Evolutionary conservation across 2,797 vertebrate genomes (phyloP).

Genomic region (Odontamblyopus lacepedii): DNA sequence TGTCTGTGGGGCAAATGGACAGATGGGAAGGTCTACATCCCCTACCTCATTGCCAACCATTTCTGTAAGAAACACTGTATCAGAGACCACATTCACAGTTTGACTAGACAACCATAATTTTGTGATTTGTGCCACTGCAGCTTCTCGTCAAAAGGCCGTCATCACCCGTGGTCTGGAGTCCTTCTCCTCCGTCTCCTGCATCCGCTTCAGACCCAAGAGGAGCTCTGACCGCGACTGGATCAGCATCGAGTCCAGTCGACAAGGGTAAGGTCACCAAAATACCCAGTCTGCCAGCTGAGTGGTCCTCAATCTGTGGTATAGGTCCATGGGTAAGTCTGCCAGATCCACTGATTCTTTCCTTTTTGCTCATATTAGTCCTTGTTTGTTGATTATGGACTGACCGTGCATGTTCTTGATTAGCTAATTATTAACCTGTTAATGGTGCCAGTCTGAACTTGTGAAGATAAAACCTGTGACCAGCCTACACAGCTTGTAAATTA

Average conservation of each 20-base stretch:
- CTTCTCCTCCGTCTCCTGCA: constrained; percentile 73
- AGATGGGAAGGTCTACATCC: constrained; percentile 72
- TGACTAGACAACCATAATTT: too few species aligned
- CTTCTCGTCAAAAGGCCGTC: constrained; percentile 57
- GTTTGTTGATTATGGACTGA: too few species aligned
- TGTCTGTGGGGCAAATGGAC: constrained; percentile 67
- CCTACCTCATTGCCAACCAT: constrained; percentile 68
- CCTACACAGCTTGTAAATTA: too few species aligned
- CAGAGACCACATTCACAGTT: background rate
- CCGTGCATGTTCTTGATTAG: too few species aligned
- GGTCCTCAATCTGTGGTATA: too few species aligned
- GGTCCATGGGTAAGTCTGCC: too few species aligned
- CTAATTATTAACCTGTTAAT: too few species aligned
- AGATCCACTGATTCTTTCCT: too few species aligned
- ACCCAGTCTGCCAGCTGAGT: too few species aligned
- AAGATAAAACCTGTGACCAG: too few species aligned
- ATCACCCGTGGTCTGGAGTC: constrained; percentile 72
- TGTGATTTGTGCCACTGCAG: constrained; percentile 33
- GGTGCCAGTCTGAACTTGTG: too few species aligned
- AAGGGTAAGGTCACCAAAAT: constrained; percentile 44
- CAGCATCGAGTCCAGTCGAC: constrained; percentile 67
- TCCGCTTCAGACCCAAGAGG: constrained; percentile 64
- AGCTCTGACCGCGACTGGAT: constrained; percentile 61
- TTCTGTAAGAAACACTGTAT: constrained; percentile 55
- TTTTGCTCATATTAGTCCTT: too few species aligned